These are phyloP conservation scores for Hyla sarda DNA, from an alignment of 2,113 vertebrate species.

Conservation along the genomic window DNA sequence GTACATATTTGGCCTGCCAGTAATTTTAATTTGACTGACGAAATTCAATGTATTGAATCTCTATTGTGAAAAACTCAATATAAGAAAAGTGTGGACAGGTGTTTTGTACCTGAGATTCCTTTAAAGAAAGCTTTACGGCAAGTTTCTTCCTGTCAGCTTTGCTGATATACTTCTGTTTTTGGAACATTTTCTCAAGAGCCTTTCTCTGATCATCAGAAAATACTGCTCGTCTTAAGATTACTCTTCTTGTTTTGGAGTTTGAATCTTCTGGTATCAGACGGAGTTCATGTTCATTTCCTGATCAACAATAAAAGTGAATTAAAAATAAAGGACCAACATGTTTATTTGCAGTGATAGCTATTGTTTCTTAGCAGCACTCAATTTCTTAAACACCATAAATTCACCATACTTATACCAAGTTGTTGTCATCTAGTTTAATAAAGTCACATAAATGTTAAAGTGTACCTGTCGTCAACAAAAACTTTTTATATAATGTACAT, in stretches of 20 bases:
- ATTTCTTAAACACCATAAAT: not conserved
- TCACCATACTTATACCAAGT: no score
- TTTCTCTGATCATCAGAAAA: conserved; percentile 96
- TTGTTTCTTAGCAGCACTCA: not conserved
- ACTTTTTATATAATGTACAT: no score
- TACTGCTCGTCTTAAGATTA: conserved; percentile 93
- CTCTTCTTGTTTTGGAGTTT: conserved; percentile 83
- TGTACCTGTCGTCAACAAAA: no score
- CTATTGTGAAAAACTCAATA: no score
- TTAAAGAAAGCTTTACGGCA: conserved; percentile 86
- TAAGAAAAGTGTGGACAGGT: no score
- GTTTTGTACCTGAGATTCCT: conserved; percentile 92
- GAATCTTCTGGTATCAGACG: conserved; percentile 82
- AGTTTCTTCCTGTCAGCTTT: conserved; percentile 94
- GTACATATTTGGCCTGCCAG: no score
- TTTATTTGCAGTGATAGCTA: not conserved
- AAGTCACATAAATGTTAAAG: no score
- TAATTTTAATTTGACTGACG: no score
- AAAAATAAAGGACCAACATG: not conserved
- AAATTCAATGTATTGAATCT: no score
- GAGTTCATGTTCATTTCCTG: conserved; percentile 79
- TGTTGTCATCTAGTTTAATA: no score
- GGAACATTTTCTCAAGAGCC: conserved; percentile 93
- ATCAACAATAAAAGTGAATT: not conserved
- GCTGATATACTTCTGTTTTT: conserved; percentile 97